Base-by-base conservation (phyloP, 2,888 invertebrate genomes). In the Horisme vitalbata region DNA sequence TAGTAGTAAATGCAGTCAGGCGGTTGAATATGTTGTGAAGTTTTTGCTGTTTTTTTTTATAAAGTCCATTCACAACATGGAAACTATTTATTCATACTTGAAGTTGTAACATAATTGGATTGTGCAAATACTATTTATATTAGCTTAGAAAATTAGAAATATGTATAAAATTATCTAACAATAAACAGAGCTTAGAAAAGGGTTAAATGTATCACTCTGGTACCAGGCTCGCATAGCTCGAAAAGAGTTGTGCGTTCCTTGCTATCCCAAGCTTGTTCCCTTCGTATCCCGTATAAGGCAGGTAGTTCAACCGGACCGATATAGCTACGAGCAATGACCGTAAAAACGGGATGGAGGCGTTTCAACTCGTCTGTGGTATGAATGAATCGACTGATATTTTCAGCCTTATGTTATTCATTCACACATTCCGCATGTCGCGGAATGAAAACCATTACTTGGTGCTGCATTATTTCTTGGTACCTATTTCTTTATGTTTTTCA, bases 181-280 rank as follows among this genome's bases (percentile, higher is more conserved):
- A 38, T 27, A 44, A 35, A 31, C 34, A 12, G 35, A 36, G 39
- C 44, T 49, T 49, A 49, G 49, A 49, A 49, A 49, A 49, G 44
- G 39, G 44, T 49, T 54, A 45, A 49, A 50, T 46, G 43, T 43
- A 45, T 45, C 54, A 38, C 35, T 38, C 6, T 21, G 20, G 14
- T 48, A 56, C 59, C 46, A 59, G 52, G 51, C 21, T 9, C 20
- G 24, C 52, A 59, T 44, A 49, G 12, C 9, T 8, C 10, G 27
- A 0, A n/a, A 45, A 24, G 37, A 47, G 44, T 31, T 49, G 11
- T 39, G 23, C 44, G 32, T 33, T 44, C 49, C 49, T 20, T 26
- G 35, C n/a, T 35, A 38, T 44, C 31, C 33, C 43, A 33, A 44
- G 27, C 23, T 15, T 26, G 27, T 39, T 41, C 39, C 44, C 39